These are phyloP conservation scores for Hypocryptadius cinnamomeus DNA, from an alignment of 2,113 vertebrate genomes.

Conservation along the genomic window DNA sequence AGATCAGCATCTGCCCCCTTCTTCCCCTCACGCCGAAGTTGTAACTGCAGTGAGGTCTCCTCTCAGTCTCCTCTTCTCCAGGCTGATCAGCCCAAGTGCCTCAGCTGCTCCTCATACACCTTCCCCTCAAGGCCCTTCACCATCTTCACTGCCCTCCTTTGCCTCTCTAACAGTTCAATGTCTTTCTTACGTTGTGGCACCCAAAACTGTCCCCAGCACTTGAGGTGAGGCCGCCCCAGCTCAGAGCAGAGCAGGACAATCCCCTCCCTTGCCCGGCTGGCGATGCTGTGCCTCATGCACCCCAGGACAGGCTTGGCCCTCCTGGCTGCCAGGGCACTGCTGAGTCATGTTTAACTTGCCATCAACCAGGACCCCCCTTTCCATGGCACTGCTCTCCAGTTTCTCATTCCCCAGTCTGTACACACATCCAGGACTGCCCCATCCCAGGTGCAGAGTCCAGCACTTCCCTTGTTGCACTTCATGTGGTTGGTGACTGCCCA, in stretches of 20 bases:
- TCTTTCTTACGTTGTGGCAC: neutral
- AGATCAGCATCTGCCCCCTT: neutral
- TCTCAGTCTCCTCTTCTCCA: neutral
- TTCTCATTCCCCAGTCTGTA: neutral
- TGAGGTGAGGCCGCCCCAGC: fast-evolving
- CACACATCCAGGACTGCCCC: fast-evolving
- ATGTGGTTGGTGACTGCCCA: neutral
- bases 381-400: neutral
- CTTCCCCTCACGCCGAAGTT: neutral
- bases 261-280: neutral
- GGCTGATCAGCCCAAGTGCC: neutral
- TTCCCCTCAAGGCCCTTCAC: neutral
- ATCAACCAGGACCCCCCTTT: fast-evolving
- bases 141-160: neutral
- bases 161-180: neutral
- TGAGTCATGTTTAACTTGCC: fast-evolving
- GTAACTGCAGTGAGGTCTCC: neutral
- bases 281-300: neutral
- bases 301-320: neutral
- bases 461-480: no score
- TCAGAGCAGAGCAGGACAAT: neutral
- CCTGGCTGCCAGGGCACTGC: neutral
- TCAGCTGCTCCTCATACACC: neutral
- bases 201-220: neutral
- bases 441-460: neutral